Evolutionary conservation across 2,113 vertebrate genomes (phyloP).

Genomic region (Irena cyanogastra): DNA sequence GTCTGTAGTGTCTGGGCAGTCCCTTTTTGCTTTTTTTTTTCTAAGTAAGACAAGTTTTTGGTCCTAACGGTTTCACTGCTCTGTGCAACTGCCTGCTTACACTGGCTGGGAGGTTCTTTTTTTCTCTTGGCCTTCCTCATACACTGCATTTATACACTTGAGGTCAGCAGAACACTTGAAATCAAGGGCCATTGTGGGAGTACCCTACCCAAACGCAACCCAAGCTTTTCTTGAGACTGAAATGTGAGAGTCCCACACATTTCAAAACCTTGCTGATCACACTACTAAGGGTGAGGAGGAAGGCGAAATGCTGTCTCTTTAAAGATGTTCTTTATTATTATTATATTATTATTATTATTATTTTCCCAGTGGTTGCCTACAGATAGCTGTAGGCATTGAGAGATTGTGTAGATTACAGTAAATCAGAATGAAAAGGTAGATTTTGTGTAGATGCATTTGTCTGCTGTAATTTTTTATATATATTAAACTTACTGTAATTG

Average conservation of each 20-base stretch:
- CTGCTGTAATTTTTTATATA: constrained; percentile 99
- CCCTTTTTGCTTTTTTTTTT: background rate
- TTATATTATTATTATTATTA: constrained; percentile 14
- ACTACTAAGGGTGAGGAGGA: constrained; percentile 53
- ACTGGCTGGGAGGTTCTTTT: background rate
- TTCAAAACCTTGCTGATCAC: constrained; percentile 57
- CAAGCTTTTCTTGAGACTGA: constrained; percentile 48
- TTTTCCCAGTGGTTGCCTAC: constrained; percentile 61
- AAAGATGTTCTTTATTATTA: constrained; percentile 70
- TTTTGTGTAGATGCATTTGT: constrained; percentile 97
- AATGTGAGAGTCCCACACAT: constrained; percentile 51
- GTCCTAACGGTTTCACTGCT: constrained; percentile 26
- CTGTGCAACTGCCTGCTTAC: constrained; percentile 2
- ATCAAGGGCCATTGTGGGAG: background rate
- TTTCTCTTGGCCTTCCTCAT: constrained; percentile 11
- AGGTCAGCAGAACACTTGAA: constrained; percentile 42
- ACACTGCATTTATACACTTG: background rate
- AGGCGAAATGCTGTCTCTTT: constrained; percentile 78
- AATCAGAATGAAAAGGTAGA: constrained; percentile 94
- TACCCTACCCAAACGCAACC: constrained; percentile 18
- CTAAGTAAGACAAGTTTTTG: background rate
- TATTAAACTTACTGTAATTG: constrained; percentile 99
- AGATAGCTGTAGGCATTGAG: constrained; percentile 76
- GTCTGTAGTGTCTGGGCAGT: background rate
- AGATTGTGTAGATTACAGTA: constrained; percentile 92